phyloP scores from a whole-genome alignment of 2,888 invertebrate genomes.

The Synanthedon myopaeformis region DNA sequence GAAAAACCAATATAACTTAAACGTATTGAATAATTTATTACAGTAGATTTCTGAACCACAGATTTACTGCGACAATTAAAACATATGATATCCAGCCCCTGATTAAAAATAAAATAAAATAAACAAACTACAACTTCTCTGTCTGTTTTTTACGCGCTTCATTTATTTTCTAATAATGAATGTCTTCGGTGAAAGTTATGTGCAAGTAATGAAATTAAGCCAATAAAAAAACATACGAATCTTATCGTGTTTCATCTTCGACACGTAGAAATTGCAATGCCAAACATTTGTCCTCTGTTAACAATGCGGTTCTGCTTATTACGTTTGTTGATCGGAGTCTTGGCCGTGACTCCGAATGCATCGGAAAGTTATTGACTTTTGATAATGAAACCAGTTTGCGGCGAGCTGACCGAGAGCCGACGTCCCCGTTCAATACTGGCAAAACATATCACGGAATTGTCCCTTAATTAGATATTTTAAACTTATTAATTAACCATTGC shows the following conservation, averaged over 20 bases:
- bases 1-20: no score
- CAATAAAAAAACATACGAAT: no score
- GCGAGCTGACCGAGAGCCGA: conserved; percentile 57
- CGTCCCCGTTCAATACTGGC: conserved; percentile 62
- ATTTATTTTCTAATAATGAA: background rate
- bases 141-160: no score
- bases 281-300: background rate
- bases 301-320: conserved; percentile 20
- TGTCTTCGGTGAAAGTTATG: background rate
- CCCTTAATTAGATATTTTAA: conserved; percentile 19
- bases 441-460: conserved; percentile 25
- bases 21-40: no score
- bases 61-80: no score
- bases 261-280: background rate
- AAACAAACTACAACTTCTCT: no score
- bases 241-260: background rate
- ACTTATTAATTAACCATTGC: conserved; percentile 30
- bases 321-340: conserved; percentile 40
- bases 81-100: no score
- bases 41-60: no score
- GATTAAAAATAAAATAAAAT: no score
- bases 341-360: conserved; percentile 64
- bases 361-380: conserved; percentile 71
- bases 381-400: conserved; percentile 68
- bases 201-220: background rate